These are phyloP conservation scores for Dipodomys spectabilis DNA, from an alignment of 2,113 vertebrate species.

Conservation along the genomic window DNA sequence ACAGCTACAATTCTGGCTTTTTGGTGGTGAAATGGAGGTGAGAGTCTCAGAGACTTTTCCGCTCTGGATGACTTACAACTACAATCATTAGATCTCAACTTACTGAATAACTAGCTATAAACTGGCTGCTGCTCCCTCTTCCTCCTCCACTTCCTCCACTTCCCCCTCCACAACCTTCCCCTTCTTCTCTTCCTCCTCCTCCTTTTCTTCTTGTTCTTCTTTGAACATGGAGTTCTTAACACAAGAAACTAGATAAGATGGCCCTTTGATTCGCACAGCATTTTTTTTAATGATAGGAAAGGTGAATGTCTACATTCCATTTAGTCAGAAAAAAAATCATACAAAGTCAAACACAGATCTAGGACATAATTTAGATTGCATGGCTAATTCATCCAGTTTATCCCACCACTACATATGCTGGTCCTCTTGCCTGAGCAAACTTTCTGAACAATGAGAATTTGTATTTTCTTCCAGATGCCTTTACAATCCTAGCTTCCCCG, in stretches of 20 bases:
- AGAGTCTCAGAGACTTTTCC: no score
- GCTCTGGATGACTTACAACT: no score
- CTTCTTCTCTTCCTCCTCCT: no score
- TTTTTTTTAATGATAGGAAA: background rate
- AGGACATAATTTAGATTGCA: background rate
- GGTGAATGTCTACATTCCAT: background rate
- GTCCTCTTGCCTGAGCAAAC: background rate
- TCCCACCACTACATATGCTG: background rate
- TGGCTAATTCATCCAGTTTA: background rate
- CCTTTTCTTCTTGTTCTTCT: background rate
- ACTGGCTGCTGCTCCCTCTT: no score
- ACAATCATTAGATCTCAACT: no score
- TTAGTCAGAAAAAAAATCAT: slow-evolving; percentile 34
- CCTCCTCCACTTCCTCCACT: no score
- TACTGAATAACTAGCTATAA: no score
- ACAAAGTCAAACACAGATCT: background rate
- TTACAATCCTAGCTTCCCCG: slow-evolving; percentile 68
- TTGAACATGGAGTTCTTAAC: background rate
- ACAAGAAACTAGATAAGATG: background rate
- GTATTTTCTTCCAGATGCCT: slow-evolving; percentile 46
- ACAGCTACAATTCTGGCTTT: no score
- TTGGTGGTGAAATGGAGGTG: no score
- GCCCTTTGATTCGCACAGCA: background rate
- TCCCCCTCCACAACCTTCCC: no score
- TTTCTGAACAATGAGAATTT: slow-evolving; percentile 24